A percentile compares a stretch with the other conserved stretches of the same genome.
Evolutionary conservation across 1,140 invertebrate genomes (phyloP).

Genomic region (Cydia pomonella): DNA sequence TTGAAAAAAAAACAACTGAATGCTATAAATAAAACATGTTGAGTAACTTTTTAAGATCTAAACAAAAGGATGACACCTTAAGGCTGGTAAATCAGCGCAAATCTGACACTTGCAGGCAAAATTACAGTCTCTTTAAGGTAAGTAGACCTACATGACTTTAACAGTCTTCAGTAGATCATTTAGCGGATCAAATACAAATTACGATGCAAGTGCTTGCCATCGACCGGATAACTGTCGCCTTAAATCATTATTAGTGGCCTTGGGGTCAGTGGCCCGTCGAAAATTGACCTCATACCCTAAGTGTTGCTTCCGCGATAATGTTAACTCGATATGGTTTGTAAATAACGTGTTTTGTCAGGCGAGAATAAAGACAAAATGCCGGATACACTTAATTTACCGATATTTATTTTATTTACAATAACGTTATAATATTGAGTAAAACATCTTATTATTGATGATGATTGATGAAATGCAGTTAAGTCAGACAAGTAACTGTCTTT

Average conservation of each 20-base stretch:
- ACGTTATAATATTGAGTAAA: neutral
- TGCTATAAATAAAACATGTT: too few relatives aligned
- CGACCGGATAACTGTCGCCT: slow-evolving; percentile 28
- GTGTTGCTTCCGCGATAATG: slow-evolving; percentile 30
- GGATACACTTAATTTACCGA: neutral
- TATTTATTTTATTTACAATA: neutral
- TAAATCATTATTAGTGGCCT: slow-evolving; percentile 21
- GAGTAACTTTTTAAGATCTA: too few relatives aligned
- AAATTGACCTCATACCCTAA: slow-evolving; percentile 27
- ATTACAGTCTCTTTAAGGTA: neutral
- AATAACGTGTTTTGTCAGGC: slow-evolving; percentile 15
- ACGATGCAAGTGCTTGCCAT: neutral
- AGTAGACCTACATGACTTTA: neutral
- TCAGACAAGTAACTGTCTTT: too few relatives aligned
- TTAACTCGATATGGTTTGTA: slow-evolving; percentile 17
- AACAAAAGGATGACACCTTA: too few relatives aligned
- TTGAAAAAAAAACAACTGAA: too few relatives aligned
- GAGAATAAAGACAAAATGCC: slow-evolving; percentile 23
- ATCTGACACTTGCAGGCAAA: too few relatives aligned
- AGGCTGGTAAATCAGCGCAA: too few relatives aligned
- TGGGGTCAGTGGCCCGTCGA: slow-evolving; percentile 23
- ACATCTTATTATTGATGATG: too few relatives aligned
- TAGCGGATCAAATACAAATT: neutral
- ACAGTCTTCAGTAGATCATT: neutral
- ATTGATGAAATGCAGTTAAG: too few relatives aligned